Conservation (phyloP, 2,888 invertebrate genomes). For the Drosophila engyochracea region DNA sequence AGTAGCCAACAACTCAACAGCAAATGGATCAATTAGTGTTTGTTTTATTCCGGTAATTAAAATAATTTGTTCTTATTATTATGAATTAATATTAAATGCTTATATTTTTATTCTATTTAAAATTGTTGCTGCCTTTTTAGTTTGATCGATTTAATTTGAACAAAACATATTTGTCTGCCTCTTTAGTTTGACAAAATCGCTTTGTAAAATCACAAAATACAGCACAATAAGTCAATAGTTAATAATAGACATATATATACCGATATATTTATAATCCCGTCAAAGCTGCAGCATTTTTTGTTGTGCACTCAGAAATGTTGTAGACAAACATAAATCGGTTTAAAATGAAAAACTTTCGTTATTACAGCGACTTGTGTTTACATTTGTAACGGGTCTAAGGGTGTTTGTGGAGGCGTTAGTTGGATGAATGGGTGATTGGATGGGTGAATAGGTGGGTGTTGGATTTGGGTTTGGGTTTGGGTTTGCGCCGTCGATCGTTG, state of each 20-base stretch:
- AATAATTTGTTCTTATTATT: neutral
- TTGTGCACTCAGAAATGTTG: slow-evolving; percentile 25
- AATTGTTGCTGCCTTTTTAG: too few species aligned
- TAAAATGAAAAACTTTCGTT: slow-evolving; percentile 62
- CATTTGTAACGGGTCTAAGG: slow-evolving; percentile 30
- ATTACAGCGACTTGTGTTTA: slow-evolving; percentile 62
- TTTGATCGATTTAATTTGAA: neutral
- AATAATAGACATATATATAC: neutral
- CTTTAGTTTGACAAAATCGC: neutral
- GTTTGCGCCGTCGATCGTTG: slow-evolving; percentile 38
- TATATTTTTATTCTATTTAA: too few species aligned
- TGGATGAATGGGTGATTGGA: neutral
- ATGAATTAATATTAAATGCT: too few species aligned
- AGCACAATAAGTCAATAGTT: neutral
- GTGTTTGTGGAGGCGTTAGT: neutral
- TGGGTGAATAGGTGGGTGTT: neutral
- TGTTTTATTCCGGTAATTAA: neutral
- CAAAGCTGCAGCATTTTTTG: neutral
- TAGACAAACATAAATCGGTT: slow-evolving; percentile 56
- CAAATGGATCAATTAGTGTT: neutral
- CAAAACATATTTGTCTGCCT: neutral
- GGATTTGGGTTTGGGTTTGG: neutral
- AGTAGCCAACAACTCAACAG: neutral
- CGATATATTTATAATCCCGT: neutral
- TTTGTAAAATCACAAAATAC: neutral